Percentiles rank a stretch among this genome's conserved stretches.
These are phyloP conservation scores for Tanytarsus gracilentus DNA, from an alignment of 2,888 invertebrate genomes.

Conservation along the genomic window DNA sequence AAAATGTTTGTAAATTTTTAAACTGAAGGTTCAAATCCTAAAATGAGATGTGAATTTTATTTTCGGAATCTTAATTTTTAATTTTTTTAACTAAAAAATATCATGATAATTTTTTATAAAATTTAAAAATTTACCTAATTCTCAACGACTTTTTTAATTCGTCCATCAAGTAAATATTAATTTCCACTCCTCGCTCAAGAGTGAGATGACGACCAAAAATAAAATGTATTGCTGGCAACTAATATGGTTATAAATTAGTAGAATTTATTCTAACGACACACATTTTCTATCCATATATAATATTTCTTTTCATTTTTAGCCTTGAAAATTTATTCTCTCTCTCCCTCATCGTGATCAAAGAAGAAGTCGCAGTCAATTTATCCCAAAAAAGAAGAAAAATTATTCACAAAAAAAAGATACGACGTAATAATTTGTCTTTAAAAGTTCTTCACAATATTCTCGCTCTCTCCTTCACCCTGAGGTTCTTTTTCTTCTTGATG, in stretches of 20 bases:
- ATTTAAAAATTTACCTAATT: no score
- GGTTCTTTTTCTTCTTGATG: background rate
- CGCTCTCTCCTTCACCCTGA: background rate
- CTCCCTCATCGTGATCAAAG: no score
- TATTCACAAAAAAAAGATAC: background rate
- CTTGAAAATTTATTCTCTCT: background rate
- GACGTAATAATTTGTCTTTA: constrained; percentile 1
- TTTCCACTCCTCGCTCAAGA: no score
- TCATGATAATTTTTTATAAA: no score
- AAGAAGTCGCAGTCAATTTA: background rate
- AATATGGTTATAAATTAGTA: background rate
- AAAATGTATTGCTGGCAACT: background rate
- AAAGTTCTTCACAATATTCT: background rate
- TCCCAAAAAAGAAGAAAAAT: background rate
- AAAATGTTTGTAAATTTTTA: no score
- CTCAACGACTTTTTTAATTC: no score
- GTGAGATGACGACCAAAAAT: background rate
- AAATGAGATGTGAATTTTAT: no score
- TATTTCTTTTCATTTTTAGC: background rate
- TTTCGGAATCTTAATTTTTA: no score
- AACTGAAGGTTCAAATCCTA: no score
- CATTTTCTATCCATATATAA: background rate
- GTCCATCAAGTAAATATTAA: no score
- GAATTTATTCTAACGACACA: background rate
- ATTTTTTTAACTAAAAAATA: no score